A percentile compares a stretch with the other conserved stretches of the same genome.
These are phyloP conservation scores for Empis livida DNA, from an alignment of 2,888 invertebrate genomes.

Conservation along the genomic window DNA sequence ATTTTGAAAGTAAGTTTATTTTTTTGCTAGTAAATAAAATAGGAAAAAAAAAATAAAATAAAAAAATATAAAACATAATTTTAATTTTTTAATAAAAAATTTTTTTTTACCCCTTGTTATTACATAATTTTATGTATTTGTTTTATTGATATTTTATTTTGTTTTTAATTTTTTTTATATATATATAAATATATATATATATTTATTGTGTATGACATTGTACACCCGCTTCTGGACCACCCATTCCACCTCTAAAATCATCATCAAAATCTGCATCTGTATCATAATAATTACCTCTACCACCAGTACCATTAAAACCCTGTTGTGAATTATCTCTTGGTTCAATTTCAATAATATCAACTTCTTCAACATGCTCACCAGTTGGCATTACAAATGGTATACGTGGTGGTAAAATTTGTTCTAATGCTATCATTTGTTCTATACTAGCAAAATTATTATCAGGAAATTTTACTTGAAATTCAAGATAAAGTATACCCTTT, in stretches of 20 bases:
- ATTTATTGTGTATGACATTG: constrained; percentile 73
- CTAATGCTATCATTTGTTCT: constrained; percentile 53
- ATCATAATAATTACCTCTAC: constrained; percentile 42
- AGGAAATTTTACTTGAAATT: constrained; percentile 79
- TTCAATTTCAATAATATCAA: constrained; percentile 63
- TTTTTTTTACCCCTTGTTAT: too few relatives aligned
- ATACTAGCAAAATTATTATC: constrained; percentile 62
- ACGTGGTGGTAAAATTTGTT: constrained; percentile 59
- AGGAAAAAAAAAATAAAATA: too few relatives aligned
- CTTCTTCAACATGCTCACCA: constrained; percentile 77
- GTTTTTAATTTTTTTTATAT: neutral
- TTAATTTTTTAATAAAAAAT: too few relatives aligned
- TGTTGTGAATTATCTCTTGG: constrained; percentile 44
- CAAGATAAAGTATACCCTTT: constrained; percentile 74
- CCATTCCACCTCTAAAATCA: constrained; percentile 31
- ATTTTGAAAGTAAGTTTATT: too few relatives aligned
- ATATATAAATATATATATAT: too few relatives aligned
- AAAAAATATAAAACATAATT: too few relatives aligned
- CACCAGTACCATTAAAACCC: constrained; percentile 52
- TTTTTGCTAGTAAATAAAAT: too few relatives aligned
- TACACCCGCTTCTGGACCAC: constrained; percentile 40
- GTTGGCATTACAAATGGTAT: constrained; percentile 56
- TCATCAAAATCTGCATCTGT: constrained; percentile 31
- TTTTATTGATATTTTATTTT: too few relatives aligned
- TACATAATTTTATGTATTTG: too few relatives aligned